These are phyloP conservation scores for Takifugu bimaculatus DNA, from an alignment of 2,113 vertebrate genomes.

Conservation along the genomic window DNA sequence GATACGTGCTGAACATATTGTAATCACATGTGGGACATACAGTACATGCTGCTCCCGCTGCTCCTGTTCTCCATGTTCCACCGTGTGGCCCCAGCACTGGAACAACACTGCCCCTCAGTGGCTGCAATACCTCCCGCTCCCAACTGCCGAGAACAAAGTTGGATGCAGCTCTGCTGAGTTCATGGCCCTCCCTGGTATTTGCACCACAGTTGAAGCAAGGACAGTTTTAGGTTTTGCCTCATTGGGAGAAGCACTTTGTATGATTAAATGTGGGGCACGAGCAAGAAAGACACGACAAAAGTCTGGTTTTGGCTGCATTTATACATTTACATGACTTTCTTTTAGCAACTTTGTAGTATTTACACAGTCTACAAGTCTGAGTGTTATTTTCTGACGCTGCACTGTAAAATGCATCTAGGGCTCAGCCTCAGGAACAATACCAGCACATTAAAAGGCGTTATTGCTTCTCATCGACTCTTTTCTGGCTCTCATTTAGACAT, in stretches of 20 bases:
- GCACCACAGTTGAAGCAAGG: constrained; percentile 34
- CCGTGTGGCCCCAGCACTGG: constrained; percentile 35
- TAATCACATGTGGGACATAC: constrained; percentile 45
- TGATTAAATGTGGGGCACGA: constrained; percentile 20
- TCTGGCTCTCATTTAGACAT: constrained; percentile 12
- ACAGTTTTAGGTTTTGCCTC: constrained; percentile 26
- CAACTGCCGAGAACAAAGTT: constrained; percentile 6
- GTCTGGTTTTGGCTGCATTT: not conserved
- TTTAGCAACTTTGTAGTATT: constrained; percentile 14
- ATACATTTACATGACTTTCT: constrained; percentile 17
- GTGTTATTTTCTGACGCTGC: constrained; percentile 15
- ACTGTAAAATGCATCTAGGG: constrained; percentile 3
- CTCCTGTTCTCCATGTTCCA: not conserved
- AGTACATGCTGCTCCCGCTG: constrained; percentile 17
- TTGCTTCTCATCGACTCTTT: constrained; percentile 20
- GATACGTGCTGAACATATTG: constrained; percentile 48
- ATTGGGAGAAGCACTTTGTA: constrained; percentile 17
- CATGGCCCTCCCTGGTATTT: constrained; percentile 35
- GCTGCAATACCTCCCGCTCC: constrained; percentile 30
- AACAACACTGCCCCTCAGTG: constrained; percentile 71
- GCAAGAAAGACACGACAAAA: constrained; percentile 5
- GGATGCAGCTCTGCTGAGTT: constrained; percentile 22
- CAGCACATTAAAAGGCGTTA: constrained; percentile 17
- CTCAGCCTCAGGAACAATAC: constrained; percentile 24
- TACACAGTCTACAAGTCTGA: constrained; percentile 13